Percentiles rank a stretch among this genome's conserved stretches.
phyloP scores from a whole-genome alignment of 2,888 invertebrate species.

The Mermis nigrescens region DNA sequence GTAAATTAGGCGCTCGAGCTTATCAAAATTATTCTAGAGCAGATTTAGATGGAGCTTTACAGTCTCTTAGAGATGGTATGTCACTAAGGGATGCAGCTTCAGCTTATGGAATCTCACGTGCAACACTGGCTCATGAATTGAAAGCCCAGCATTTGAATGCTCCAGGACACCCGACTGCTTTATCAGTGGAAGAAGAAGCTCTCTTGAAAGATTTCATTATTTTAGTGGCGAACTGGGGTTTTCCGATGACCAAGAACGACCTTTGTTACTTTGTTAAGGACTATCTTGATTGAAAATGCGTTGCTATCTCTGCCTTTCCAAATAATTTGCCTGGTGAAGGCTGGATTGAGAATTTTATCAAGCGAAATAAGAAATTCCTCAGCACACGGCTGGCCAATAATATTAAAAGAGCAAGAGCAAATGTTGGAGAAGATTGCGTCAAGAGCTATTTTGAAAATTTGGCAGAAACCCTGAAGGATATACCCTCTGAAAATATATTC shows the following conservation, averaged over 20 bases:
- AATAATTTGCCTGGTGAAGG: not conserved
- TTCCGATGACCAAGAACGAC: not conserved
- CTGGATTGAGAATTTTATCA: constrained; percentile 10
- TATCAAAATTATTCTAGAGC: too few species aligned
- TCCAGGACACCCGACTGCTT: not conserved
- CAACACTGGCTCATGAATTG: too few species aligned
- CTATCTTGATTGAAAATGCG: not conserved
- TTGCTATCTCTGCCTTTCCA: not conserved
- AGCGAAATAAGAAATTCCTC: constrained; percentile 8
- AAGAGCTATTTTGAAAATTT: constrained; percentile 11
- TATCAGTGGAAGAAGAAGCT: not conserved
- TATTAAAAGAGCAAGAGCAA: constrained; percentile 8
- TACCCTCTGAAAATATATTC: constrained; percentile 19
- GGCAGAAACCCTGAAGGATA: not conserved
- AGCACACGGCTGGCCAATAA: constrained; percentile 8
- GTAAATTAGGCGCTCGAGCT: too few species aligned
- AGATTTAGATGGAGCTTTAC: too few species aligned
- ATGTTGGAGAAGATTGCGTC: constrained; percentile 3
- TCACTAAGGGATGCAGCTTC: too few species aligned
- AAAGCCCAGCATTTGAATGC: too few species aligned
- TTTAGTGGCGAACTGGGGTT: not conserved
- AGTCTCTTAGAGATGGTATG: too few species aligned
- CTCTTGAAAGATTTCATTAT: not conserved
- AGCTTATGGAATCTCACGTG: too few species aligned
- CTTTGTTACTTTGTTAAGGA: not conserved